phyloP scores from a whole-genome alignment of 2,113 vertebrate species.

The Scolopax mira region DNA sequence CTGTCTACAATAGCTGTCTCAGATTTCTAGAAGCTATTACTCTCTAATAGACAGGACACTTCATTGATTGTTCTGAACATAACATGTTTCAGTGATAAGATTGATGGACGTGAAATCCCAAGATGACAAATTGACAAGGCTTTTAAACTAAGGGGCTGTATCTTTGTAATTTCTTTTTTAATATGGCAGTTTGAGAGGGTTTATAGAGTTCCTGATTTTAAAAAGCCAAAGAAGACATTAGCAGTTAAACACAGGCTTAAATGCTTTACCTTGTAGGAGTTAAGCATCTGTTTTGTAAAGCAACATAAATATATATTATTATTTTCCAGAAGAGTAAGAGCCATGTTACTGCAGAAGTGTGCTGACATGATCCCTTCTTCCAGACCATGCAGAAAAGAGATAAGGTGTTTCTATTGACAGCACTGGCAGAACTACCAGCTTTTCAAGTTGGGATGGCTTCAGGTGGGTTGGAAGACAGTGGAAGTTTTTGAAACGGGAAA shows the following conservation, averaged over 20 bases:
- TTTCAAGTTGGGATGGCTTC: background rate
- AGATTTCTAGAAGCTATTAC: conserved; percentile 39
- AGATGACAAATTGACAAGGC: background rate
- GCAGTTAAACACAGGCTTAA: background rate
- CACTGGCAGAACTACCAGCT: background rate
- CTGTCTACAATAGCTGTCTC: background rate
- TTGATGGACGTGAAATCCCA: conserved; percentile 26
- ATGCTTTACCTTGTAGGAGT: background rate
- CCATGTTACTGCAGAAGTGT: background rate
- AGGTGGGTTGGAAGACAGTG: background rate
- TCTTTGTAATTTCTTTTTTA: background rate
- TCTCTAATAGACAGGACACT: background rate
- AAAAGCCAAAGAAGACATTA: background rate
- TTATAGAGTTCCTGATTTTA: background rate
- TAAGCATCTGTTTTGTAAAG: background rate
- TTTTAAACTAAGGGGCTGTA: background rate
- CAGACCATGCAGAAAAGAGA: background rate
- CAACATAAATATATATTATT: background rate
- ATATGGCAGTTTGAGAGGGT: background rate
- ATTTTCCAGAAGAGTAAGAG: background rate
- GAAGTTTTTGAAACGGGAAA: background rate
- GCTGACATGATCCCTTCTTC: background rate
- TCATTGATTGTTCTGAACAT: conserved; percentile 55
- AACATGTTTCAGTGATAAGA: conserved; percentile 15
- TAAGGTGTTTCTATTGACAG: background rate